phyloP scores from a whole-genome alignment of 2,797 vertebrate genomes.

The Xiphorhynchus erythropygius region DNA sequence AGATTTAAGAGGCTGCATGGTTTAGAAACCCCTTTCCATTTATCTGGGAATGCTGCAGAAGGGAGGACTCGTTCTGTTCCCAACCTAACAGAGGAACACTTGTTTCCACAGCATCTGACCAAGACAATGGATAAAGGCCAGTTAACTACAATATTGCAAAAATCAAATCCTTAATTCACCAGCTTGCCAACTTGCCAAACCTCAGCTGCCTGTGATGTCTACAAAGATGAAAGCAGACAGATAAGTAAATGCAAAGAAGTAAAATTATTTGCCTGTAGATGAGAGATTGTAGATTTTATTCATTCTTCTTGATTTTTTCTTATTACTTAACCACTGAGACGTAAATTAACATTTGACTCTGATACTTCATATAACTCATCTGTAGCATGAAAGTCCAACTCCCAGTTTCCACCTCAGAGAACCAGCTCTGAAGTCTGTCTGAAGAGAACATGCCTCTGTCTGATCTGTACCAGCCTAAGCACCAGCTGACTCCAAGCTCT shows the following conservation, averaged over 20 bases:
- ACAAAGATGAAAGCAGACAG: conserved; percentile 6
- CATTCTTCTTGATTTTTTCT: conserved; percentile 16
- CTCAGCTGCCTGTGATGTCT: background rate
- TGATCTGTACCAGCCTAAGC: conserved; percentile 13
- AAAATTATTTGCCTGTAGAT: conserved; percentile 42
- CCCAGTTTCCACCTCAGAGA: conserved; percentile 4
- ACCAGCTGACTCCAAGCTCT: background rate
- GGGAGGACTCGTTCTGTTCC: background rate
- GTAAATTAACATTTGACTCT: conserved; percentile 30
- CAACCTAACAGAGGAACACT: background rate
- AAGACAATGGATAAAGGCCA: background rate
- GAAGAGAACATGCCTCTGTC: background rate
- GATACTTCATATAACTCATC: background rate
- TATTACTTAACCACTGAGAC: background rate
- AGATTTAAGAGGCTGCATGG: background rate
- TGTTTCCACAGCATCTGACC: background rate
- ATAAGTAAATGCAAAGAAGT: conserved; percentile 26
- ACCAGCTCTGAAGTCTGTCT: background rate
- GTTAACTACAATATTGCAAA: background rate
- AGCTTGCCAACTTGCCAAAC: background rate
- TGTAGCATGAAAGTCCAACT: background rate
- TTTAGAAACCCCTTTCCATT: background rate
- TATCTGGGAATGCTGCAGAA: background rate
- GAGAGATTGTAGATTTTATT: background rate
- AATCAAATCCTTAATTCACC: background rate